phyloP scores from a whole-genome alignment of 2,113 vertebrate genomes.

The Recurvirostra avosetta region DNA sequence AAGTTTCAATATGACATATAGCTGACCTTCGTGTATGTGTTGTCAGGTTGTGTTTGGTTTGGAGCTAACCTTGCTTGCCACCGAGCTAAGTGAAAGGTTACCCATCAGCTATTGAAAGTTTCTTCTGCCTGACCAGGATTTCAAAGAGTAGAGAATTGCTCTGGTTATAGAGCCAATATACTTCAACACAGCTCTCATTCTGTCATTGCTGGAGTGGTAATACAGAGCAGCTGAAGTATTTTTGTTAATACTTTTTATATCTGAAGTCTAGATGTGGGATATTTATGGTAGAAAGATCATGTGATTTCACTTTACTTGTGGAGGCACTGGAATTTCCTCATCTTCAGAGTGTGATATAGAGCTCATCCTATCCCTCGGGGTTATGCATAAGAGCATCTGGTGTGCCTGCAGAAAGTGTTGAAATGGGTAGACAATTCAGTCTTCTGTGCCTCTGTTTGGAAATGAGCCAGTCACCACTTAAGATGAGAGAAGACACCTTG shows the following conservation, averaged over 20 bases:
- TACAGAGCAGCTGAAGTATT: background rate
- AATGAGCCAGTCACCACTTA: background rate
- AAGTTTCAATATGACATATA: background rate
- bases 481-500: background rate
- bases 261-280: background rate
- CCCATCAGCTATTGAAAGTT: background rate
- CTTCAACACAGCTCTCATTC: background rate
- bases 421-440: background rate
- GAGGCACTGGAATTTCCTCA: background rate
- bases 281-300: background rate
- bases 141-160: background rate
- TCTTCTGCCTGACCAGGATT: background rate
- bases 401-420: background rate
- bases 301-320: background rate
- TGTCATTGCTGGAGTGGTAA: background rate
- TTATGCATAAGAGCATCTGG: background rate
- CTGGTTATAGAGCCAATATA: background rate
- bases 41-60: background rate
- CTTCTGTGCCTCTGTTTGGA: background rate
- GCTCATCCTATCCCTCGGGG: background rate
- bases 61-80: background rate
- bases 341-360: background rate
- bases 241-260: background rate
- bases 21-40: background rate
- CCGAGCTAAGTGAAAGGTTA: background rate